Evolutionary conservation across 2,888 invertebrate species (phyloP).

Genomic region (Sthenelais limicola): DNA sequence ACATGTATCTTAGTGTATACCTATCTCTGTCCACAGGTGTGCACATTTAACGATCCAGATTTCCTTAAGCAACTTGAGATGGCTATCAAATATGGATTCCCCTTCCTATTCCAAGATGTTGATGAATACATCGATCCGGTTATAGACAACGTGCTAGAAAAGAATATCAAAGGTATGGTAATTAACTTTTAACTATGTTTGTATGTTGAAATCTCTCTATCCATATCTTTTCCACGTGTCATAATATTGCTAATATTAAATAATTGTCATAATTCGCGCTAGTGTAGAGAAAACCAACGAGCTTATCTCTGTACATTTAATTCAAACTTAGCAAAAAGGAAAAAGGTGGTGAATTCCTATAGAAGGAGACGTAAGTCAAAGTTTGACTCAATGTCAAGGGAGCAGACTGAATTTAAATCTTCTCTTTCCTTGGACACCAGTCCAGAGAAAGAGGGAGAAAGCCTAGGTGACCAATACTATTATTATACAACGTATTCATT

Average conservation of each 20-base stretch:
- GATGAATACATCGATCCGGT: slow-evolving; percentile 94
- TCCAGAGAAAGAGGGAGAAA: too few relatives aligned
- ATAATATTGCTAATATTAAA: background rate
- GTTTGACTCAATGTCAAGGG: too few relatives aligned
- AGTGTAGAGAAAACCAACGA: background rate
- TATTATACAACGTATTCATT: too few relatives aligned
- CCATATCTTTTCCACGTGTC: background rate
- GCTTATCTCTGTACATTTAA: too few relatives aligned
- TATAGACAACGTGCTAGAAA: slow-evolving; percentile 88
- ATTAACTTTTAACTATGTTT: too few relatives aligned
- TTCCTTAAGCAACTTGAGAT: slow-evolving; percentile 90
- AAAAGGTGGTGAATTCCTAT: too few relatives aligned
- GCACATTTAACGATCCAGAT: slow-evolving; percentile 88
- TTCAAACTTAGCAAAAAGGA: too few relatives aligned
- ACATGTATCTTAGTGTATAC: slow-evolving; percentile 7
- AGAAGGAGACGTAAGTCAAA: too few relatives aligned
- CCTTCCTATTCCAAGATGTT: slow-evolving; percentile 91
- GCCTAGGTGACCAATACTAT: too few relatives aligned
- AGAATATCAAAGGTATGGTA: slow-evolving; percentile 85
- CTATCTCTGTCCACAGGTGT: slow-evolving; percentile 47
- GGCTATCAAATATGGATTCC: slow-evolving; percentile 90
- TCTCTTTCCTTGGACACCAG: too few relatives aligned
- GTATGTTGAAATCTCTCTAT: background rate
- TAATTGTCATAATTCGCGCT: background rate
- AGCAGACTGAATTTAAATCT: too few relatives aligned